A percentile compares a stretch with the other conserved stretches of the same genome.
phyloP scores from a whole-genome alignment of 2,888 invertebrate genomes.

The Tipula lateralis region DNA sequence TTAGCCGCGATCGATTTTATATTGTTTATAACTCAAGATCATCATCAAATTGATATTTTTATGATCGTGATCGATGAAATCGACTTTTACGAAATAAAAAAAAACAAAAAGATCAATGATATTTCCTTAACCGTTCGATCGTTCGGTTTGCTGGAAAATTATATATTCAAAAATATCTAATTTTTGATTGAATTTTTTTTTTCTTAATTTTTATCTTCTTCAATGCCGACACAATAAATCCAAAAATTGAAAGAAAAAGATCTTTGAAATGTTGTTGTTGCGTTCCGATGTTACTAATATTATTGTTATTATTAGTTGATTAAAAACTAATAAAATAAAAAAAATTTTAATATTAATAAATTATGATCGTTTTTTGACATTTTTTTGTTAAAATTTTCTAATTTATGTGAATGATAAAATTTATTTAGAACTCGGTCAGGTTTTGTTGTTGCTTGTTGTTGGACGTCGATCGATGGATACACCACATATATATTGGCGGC shows the following conservation, averaged over 20 bases:
- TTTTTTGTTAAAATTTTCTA: slow-evolving; percentile 14
- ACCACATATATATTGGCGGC: not conserved
- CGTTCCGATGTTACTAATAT: not conserved
- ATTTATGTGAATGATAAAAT: slow-evolving; percentile 19
- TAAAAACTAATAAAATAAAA: slow-evolving; percentile 19
- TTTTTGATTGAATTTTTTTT: not conserved
- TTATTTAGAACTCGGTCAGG: slow-evolving; percentile 9
- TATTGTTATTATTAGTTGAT: slow-evolving; percentile 14
- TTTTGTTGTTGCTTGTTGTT: not conserved
- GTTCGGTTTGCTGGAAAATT: not conserved
- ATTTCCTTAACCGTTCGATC: slow-evolving; percentile 19
- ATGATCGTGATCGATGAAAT: slow-evolving; percentile 11
- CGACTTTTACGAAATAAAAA: not conserved
- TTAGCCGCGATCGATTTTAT: not conserved
- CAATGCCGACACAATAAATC: slow-evolving; percentile 24
- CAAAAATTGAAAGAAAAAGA: slow-evolving; percentile 8
- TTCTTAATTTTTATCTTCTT: not conserved
- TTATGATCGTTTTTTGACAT: slow-evolving; percentile 11
- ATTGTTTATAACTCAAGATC: not conserved
- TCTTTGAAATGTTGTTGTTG: not conserved
- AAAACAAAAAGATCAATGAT: not conserved
- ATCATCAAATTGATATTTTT: not conserved
- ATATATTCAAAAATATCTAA: not conserved
- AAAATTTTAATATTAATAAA: slow-evolving; percentile 11
- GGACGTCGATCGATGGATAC: not conserved